Base-by-base conservation (phyloP, 1,140 invertebrate genomes). In the Bradysia coprophila region DNA sequence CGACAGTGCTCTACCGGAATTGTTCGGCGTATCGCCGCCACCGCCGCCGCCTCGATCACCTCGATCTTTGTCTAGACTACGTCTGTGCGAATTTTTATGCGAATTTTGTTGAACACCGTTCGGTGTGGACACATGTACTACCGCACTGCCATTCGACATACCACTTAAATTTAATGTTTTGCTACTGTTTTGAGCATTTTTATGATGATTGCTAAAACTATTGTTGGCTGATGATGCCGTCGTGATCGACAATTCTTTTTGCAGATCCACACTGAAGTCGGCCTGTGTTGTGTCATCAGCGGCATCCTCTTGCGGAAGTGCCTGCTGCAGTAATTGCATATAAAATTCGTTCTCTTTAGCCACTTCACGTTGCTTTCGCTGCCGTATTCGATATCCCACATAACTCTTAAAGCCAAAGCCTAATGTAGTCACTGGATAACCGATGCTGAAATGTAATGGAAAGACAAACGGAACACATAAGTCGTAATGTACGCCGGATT, bases 341-440 rank as follows among this genome's bases (percentile, higher is more conserved):
- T 93, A 94, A 69, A 93, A 93, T 61, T 92, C 84, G 67, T 96
- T 96, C 65, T 92, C 87, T 65, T 87, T 88, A 43, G 88, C 81
- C 48, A 95, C 88, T 57, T 91, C 86, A 60, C 83, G 80, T 67
- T 95, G 90, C 60, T 85, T 83, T 49, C 87, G 74, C 75, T 90
- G 72, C 66, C 88, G 74, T 71, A 94, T 81, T 67, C 84, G 77
- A 64, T 88, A 91, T 46, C 85, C 84, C 46, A 95, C 76, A 60
- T 91, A 93, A 61, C 85, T 89, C 73, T 95, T 96, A 57, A 94
- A 87, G 54, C 88, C 89, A 70, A 96, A 95, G 48, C 92, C 91
- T 54, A 97, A 72, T 46, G 91, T 95, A 36, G 97, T 89, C 50
- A 95, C 87, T 49, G 93, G 93, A 76, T 96, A 98, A 44, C 94